phyloP scores from a whole-genome alignment of 2,113 vertebrate genomes.

The Corythornis vintsioides region DNA sequence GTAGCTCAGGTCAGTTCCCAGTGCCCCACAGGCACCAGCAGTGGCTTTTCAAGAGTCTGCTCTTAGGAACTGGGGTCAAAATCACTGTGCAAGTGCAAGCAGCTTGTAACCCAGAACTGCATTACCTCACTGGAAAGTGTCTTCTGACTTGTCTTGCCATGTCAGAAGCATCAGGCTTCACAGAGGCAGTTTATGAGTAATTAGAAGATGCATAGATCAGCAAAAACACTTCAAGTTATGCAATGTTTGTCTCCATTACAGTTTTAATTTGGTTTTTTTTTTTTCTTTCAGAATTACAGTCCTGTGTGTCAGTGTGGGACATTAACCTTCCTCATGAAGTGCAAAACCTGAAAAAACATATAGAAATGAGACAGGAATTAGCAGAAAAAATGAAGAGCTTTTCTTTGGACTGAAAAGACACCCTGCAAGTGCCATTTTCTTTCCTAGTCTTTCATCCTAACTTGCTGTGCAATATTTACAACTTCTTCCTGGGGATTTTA shows the following conservation, averaged over 20 bases:
- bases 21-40: background rate
- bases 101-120: background rate
- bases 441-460: background rate
- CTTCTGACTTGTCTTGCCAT: background rate
- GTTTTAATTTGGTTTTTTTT: background rate
- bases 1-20: background rate
- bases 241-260: background rate
- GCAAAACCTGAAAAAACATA: constrained; percentile 88
- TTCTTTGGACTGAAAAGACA: constrained; percentile 71
- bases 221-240: background rate
- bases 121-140: background rate
- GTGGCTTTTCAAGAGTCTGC: background rate
- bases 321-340: constrained; percentile 87
- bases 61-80: background rate
- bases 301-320: constrained; percentile 88
- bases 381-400: constrained; percentile 84
- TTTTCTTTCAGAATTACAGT: constrained; percentile 78
- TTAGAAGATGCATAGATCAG: background rate
- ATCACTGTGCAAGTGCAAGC: background rate
- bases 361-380: constrained; percentile 84
- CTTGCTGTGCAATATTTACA: constrained; percentile 1
- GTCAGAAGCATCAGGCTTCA: background rate
- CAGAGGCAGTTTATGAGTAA: background rate
- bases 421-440: background rate
- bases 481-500: background rate